Conservation (phyloP, 30 jellyfish, hydroid and myxozoan genomes). For the Euphysa ruthae region DNA sequence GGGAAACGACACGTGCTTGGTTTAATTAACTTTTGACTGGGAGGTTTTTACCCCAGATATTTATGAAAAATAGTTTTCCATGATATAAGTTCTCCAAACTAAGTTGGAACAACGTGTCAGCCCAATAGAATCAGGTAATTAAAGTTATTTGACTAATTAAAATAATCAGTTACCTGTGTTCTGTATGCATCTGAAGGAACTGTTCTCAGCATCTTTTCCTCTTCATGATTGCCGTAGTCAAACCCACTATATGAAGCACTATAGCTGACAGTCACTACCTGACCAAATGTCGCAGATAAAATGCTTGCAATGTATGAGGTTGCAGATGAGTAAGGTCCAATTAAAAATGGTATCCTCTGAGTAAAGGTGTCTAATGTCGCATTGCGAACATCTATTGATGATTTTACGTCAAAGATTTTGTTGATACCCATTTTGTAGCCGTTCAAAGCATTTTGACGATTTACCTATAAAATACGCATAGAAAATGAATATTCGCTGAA, state of each 20-base stretch:
- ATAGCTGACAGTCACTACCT: conserved; percentile 1
- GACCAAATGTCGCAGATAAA: background rate
- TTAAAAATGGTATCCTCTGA: background rate
- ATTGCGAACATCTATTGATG: background rate
- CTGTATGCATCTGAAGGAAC: conserved; percentile 65
- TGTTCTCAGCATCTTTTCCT: conserved; percentile 33
- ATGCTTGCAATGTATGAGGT: conserved; percentile 21
- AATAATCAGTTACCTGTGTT: conserved; percentile 37
- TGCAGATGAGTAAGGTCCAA: conserved; percentile 19
- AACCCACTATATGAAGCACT: conserved; percentile 1
- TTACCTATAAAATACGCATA: too few species aligned
- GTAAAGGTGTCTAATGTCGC: background rate
- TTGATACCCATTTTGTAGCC: background rate
- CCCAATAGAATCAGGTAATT: too few species aligned
- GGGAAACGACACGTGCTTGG: too few species aligned
- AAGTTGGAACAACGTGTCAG: too few species aligned
- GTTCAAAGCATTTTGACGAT: too few species aligned
- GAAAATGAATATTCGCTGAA: too few species aligned
- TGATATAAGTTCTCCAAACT: too few species aligned
- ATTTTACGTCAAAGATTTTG: background rate
- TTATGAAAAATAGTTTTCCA: too few species aligned
- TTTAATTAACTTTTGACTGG: too few species aligned
- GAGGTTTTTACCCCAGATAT: too few species aligned
- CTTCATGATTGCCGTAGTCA: background rate
- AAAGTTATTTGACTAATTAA: too few species aligned